Evolutionary conservation across 2,113 vertebrate species (phyloP).

Genomic region (Andinoacara biseriatus): DNA sequence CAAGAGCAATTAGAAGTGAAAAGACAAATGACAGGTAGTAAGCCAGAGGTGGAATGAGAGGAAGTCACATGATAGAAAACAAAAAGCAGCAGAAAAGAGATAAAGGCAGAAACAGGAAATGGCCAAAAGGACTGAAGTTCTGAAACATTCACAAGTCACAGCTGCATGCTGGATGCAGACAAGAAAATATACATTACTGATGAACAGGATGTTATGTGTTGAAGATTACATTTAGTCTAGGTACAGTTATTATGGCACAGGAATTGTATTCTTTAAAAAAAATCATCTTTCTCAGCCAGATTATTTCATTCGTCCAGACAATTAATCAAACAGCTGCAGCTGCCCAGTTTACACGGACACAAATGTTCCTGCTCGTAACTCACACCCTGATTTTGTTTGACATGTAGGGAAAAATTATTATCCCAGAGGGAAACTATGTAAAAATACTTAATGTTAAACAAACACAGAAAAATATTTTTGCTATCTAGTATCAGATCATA

Average conservation of each 20-base stretch:
- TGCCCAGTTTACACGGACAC: not conserved
- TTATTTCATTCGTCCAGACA: not conserved
- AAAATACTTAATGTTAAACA: not conserved
- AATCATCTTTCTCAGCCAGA: not conserved
- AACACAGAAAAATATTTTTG: no score
- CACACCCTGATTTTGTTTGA: not conserved
- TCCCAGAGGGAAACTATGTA: not conserved
- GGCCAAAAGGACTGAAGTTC: not conserved
- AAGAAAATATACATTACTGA: not conserved
- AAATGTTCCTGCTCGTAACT: not conserved
- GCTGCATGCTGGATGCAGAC: not conserved
- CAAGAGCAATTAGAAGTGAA: not conserved
- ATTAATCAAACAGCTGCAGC: not conserved
- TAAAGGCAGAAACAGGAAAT: slow-evolving; percentile 7
- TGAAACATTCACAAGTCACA: not conserved
- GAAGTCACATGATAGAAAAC: not conserved
- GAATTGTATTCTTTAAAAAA: not conserved
- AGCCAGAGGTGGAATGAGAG: not conserved
- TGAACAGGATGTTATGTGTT: not conserved
- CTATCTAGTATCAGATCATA: no score
- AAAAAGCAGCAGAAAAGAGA: not conserved
- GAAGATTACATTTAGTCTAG: not conserved
- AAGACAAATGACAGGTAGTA: not conserved
- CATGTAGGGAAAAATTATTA: not conserved
- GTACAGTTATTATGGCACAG: not conserved